These are phyloP conservation scores for Ypsolopha sequella DNA, from an alignment of 2,888 invertebrate genomes.

Conservation along the genomic window DNA sequence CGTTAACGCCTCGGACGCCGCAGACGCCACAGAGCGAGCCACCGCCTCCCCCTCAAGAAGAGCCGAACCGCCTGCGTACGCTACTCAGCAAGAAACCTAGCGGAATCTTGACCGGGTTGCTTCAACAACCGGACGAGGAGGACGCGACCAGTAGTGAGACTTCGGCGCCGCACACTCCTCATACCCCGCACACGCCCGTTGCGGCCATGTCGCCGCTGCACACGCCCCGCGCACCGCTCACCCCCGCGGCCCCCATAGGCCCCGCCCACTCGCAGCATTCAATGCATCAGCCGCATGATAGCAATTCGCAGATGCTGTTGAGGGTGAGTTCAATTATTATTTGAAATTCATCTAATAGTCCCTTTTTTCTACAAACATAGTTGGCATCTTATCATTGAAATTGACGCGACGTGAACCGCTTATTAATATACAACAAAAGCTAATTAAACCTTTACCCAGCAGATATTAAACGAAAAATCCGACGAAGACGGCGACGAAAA, in stretches of 20 bases:
- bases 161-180: slow-evolving; percentile 54
- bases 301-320: slow-evolving; percentile 72
- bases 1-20: slow-evolving; percentile 35
- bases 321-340: slow-evolving; percentile 29
- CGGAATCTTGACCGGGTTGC: slow-evolving; percentile 46
- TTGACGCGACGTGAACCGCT: too few relatives aligned
- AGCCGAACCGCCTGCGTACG: slow-evolving; percentile 70
- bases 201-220: slow-evolving; percentile 28
- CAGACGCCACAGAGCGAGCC: slow-evolving; percentile 34
- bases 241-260: slow-evolving; percentile 11
- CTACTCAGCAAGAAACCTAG: slow-evolving; percentile 70
- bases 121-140: slow-evolving; percentile 55
- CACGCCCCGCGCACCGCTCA: slow-evolving; percentile 25
- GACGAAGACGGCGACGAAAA: slow-evolving; percentile 81
- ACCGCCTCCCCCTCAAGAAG: slow-evolving; percentile 36
- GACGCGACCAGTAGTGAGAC: slow-evolving; percentile 51
- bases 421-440: too few relatives aligned
- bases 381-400: too few relatives aligned
- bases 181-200: slow-evolving; percentile 40
- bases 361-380: too few relatives aligned
- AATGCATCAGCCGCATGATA: slow-evolving; percentile 29
- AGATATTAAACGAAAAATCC: slow-evolving; percentile 86
- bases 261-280: slow-evolving; percentile 12
- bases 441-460: slow-evolving; percentile 15
- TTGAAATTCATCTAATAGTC: too few relatives aligned